These are phyloP conservation scores for Emydura subglobosa DNA, from an alignment of 2,113 vertebrate species.

Conservation along the genomic window DNA sequence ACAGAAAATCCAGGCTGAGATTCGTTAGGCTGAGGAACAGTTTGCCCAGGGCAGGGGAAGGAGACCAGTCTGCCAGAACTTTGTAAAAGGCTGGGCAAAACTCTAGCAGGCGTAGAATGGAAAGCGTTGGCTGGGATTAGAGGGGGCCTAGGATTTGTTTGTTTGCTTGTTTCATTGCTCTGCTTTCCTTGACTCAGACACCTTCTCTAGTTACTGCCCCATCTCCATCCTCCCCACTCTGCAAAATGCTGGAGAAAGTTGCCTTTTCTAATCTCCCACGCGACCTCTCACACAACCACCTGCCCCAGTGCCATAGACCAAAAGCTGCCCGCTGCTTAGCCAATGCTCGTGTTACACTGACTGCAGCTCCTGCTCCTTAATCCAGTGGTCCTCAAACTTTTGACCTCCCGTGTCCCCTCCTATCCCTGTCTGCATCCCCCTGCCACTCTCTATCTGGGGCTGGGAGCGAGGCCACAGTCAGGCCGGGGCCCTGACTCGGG, in stretches of 20 bases:
- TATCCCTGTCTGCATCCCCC: no score
- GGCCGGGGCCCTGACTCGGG: no score
- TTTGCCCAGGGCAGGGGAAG: not conserved
- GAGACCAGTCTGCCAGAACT: not conserved
- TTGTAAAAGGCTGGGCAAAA: not conserved
- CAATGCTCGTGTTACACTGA: not conserved
- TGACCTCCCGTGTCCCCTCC: no score
- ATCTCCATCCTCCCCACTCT: not conserved
- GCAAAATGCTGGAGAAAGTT: not conserved
- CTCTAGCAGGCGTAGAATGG: not conserved
- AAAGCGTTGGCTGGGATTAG: not conserved
- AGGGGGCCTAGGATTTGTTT: not conserved
- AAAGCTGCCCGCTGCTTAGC: not conserved
- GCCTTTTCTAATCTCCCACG: not conserved
- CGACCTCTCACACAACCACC: not conserved
- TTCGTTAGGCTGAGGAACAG: not conserved
- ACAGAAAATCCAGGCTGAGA: not conserved
- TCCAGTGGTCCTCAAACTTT: no score
- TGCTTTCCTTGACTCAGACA: not conserved
- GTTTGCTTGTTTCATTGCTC: not conserved
- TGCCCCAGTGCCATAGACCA: not conserved
- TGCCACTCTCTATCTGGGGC: no score
- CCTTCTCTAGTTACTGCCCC: not conserved
- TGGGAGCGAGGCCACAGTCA: no score
- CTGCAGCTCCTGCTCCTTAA: not conserved